Base-by-base conservation (phyloP, 2,113 vertebrate species). In the Eclectus roratus region DNA sequence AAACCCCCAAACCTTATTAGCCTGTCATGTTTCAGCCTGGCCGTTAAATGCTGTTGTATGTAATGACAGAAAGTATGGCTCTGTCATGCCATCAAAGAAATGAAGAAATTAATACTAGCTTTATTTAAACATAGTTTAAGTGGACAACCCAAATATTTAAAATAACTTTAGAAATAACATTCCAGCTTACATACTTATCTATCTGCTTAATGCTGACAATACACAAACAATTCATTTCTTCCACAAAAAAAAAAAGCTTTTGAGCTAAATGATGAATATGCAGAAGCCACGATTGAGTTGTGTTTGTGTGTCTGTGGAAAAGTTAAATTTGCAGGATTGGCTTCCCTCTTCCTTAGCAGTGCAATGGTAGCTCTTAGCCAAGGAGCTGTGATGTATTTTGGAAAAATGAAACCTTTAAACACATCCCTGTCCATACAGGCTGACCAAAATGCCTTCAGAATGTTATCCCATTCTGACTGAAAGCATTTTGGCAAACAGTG, bases 111-210 rank as follows among this genome's bases (percentile, higher is more conserved):
- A 3, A 15, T 50, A 39, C 17, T 88, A 56, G 58, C 37, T 87
- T 94, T 66, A 83, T 89, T 95, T 94, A 95, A 80, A 90, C 46
- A 39, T 21, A 70, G 15, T 68, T 88, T 66, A 91, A 85, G 85
- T 73, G 74, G 79, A 74, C 60, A 71, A 64, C 27, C 43, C 68
- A 96, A 94, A 93, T 94, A 89, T 90, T 95, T 95, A 78, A 89
- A 95, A 35, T 90, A 85, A 83, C 64, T 90, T 85, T 7, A 66
- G 55, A 86, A 94, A 41, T 87, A 78, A 39, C 60, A 79, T 92
- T 93, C 73, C 73, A n/a, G 65, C 47, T 93, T 64, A 31, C 72
- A 31, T 88, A 69, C 64, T 93, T 88, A 41, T 20, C 70, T 79
- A 33, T 76, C 79, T 69, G 79, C 50, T 83, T 91, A 85, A 31